Evolutionary conservation across 2,797 vertebrate species (phyloP), one percentile per base, ranked within the genome.

Genomic region (Alca torda): DNA sequence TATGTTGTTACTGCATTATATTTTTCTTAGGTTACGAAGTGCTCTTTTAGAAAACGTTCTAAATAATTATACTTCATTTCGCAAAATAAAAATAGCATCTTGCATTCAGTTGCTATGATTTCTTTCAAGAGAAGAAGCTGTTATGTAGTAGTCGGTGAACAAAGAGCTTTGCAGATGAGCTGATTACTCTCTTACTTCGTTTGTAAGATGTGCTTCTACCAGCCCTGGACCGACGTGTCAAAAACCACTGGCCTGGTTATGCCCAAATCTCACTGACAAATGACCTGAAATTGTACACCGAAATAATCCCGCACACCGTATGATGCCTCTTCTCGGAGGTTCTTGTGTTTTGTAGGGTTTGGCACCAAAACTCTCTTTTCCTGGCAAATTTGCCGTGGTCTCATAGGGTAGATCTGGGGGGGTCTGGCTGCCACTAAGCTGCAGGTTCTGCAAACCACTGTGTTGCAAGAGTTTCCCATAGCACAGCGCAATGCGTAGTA

Each of bases 1-100:
- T 85, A 30, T 87, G 61, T 90, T 77, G 43, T 94, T 87, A 80
- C 67, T 82, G 90, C 30, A 63, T 57, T 91, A 57, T 76, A 74
- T 89, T 96, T 96, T 94, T 87, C 88, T 89, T 90, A 86, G 69
- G 72, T 89, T 97, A 72, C 51, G 87, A 95, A 96, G 59, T 63
- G 75, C 56, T 97, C 93, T 95, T 94, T 91, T 89, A 90, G 87
- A 93, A 95, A 94, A 86, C 37, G 46, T 61, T 97, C 88, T 77
- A 93, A 98, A 97, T 95, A 97, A 94, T 96, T 95, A 92, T 68
- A 56, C 16, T 95, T 96, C 91, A 88, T 97, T 96, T 96, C 86
- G 63, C 84, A 93, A 89, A 95, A 95, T 89, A 97, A 97, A 97
- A 97, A 96, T 95, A 97, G 45, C 77, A 96, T 92, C 82, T 91